Evolutionary conservation across 2,888 invertebrate species (phyloP).

Genomic region (Tetrapedia diversipes): DNA sequence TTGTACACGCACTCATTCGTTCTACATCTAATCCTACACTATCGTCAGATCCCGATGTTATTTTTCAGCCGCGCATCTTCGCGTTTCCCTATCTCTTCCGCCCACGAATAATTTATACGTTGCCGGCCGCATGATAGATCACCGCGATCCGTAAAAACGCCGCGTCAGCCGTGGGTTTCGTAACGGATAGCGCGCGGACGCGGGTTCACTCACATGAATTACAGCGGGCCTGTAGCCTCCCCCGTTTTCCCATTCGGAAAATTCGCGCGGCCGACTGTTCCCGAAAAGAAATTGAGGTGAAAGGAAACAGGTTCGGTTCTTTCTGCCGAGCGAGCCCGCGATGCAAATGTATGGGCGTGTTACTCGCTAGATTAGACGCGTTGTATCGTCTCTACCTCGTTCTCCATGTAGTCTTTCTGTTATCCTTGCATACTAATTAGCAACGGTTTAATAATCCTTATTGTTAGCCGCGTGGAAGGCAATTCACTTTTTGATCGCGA

Average conservation of each 20-base stretch:
- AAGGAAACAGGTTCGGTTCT: not conserved
- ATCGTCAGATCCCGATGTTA: no score
- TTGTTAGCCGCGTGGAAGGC: conserved; percentile 4
- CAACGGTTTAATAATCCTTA: conserved; percentile 5
- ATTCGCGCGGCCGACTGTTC: not conserved
- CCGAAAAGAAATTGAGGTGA: not conserved
- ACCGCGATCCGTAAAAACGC: conserved; percentile 36
- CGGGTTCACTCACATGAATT: conserved; percentile 25
- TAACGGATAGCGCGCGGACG: not conserved
- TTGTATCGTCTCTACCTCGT: not conserved
- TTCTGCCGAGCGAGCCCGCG: not conserved
- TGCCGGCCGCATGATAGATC: conserved; percentile 31
- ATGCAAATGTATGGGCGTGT: no score
- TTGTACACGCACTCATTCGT: no score
- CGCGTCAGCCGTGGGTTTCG: not conserved
- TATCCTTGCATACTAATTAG: not conserved
- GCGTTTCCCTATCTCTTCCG: conserved; percentile 20
- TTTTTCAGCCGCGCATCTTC: no score
- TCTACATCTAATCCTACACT: no score
- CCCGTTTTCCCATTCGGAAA: not conserved
- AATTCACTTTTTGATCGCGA: conserved; percentile 5
- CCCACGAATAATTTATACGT: conserved; percentile 41
- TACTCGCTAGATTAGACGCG: no score
- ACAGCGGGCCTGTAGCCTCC: no score
- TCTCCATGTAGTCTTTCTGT: not conserved